These are phyloP conservation scores for Toxotes chatareus DNA, from an alignment of 2,113 vertebrate genomes.

Conservation along the genomic window DNA sequence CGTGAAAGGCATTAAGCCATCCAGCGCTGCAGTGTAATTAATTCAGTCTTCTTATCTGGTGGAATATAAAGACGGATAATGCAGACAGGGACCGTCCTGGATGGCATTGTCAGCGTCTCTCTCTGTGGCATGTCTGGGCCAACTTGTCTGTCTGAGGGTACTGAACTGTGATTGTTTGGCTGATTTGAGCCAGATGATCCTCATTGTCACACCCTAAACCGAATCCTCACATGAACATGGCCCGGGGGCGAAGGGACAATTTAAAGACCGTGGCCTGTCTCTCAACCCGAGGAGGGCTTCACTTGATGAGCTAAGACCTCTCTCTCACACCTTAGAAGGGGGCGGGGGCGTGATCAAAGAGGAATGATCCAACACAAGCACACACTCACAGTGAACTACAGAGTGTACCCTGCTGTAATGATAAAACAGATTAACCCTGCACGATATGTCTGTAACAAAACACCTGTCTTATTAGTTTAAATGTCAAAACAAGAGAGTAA, in stretches of 20 bases:
- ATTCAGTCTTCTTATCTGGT: slow-evolving; percentile 73
- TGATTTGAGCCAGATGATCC: slow-evolving; percentile 75
- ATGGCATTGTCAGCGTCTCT: slow-evolving; percentile 46
- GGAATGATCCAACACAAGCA: slow-evolving; percentile 5
- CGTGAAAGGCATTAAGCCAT: slow-evolving; percentile 64
- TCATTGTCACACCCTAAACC: slow-evolving; percentile 72
- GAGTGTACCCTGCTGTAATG: not conserved
- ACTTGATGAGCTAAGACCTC: slow-evolving; percentile 38
- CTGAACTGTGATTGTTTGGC: slow-evolving; percentile 62
- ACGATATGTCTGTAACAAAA: not conserved
- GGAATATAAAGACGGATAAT: slow-evolving; percentile 51
- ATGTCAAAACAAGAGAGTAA: not conserved
- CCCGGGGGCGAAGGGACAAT: slow-evolving; percentile 52
- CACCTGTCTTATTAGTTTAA: not conserved
- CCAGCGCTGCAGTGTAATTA: slow-evolving; percentile 68
- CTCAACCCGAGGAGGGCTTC: slow-evolving; percentile 60
- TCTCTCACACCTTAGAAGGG: slow-evolving; percentile 21
- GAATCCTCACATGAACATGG: slow-evolving; percentile 64
- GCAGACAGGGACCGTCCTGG: slow-evolving; percentile 37
- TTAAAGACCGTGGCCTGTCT: slow-evolving; percentile 62
- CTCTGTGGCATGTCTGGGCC: slow-evolving; percentile 59
- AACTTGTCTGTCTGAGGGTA: slow-evolving; percentile 54
- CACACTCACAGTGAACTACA: not conserved
- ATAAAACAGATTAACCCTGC: not conserved
- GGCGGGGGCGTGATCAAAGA: not conserved